These are phyloP conservation scores for Schizopygopsis pylzovi DNA, from an alignment of 2,797 vertebrate genomes.

Conservation along the genomic window DNA sequence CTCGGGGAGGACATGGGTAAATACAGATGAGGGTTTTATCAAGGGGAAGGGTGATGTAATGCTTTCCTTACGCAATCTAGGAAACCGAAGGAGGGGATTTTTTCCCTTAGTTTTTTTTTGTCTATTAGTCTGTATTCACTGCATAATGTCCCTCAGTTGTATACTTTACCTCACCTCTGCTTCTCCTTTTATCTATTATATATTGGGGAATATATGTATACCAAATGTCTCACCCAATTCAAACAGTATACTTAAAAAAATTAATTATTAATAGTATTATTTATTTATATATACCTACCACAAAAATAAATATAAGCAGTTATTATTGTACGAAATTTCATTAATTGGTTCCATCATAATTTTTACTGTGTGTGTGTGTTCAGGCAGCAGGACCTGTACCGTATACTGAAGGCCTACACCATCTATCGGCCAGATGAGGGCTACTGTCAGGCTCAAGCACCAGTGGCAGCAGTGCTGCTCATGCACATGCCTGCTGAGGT, in stretches of 20 bases:
- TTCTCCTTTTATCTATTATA: background rate
- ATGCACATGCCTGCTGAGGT: constrained; percentile 98
- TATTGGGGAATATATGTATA: background rate
- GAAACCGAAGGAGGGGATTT: background rate
- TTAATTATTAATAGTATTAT: background rate
- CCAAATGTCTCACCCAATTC: background rate
- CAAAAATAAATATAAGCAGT: background rate
- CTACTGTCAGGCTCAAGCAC: constrained; percentile 94
- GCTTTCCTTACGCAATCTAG: background rate
- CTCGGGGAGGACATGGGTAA: constrained; percentile 89
- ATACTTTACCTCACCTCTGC: background rate
- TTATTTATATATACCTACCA: too few relatives aligned
- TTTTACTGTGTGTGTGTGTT: constrained; percentile 36
- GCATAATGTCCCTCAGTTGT: background rate
- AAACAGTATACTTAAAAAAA: background rate
- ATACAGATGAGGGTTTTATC: constrained; percentile 14
- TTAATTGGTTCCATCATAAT: background rate
- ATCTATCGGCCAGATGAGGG: constrained; percentile 90
- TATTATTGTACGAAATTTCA: background rate
- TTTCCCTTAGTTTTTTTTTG: background rate
- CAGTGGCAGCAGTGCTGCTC: constrained; percentile 89
- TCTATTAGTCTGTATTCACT: background rate
- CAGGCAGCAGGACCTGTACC: constrained; percentile 91
- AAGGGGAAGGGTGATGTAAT: background rate
- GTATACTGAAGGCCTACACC: constrained; percentile 92